These are phyloP conservation scores for Lithobates sylvaticus DNA, from an alignment of 2,797 vertebrate species.

Conservation along the genomic window DNA sequence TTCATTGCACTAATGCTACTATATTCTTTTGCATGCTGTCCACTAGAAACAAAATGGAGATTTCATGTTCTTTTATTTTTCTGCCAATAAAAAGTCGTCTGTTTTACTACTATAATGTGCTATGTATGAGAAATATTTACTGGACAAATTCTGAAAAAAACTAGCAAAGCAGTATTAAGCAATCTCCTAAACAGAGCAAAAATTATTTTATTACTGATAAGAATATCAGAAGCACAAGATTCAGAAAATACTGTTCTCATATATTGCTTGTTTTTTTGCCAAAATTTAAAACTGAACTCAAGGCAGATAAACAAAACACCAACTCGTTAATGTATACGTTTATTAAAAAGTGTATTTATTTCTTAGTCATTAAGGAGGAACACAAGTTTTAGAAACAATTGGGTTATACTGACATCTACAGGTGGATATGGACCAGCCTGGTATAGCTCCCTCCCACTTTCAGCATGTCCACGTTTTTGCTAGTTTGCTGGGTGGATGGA, in stretches of 20 bases:
- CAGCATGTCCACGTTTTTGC: too few species aligned
- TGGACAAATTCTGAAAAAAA: not conserved
- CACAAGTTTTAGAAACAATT: too few species aligned
- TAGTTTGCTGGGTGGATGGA: too few species aligned
- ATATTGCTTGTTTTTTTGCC: too few species aligned
- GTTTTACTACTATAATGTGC: not conserved
- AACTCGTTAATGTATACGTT: too few species aligned
- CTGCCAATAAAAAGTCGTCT: not conserved
- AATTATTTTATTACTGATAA: not conserved
- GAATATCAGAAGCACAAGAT: not conserved
- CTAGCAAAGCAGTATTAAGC: not conserved
- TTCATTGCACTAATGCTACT: conserved; percentile 22
- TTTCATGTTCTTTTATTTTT: not conserved
- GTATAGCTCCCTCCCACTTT: too few species aligned
- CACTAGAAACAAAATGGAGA: not conserved
- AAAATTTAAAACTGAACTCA: too few species aligned
- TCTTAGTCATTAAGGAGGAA: too few species aligned
- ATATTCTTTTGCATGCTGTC: not conserved
- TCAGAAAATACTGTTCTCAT: not conserved
- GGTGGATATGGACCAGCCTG: too few species aligned
- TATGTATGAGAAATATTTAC: not conserved
- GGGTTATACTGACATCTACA: too few species aligned
- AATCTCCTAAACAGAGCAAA: not conserved
- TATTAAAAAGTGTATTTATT: too few species aligned
- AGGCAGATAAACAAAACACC: too few species aligned